These are phyloP conservation scores for Andrena cerasifolii DNA, from an alignment of 1,140 invertebrate genomes.

Conservation along the genomic window DNA sequence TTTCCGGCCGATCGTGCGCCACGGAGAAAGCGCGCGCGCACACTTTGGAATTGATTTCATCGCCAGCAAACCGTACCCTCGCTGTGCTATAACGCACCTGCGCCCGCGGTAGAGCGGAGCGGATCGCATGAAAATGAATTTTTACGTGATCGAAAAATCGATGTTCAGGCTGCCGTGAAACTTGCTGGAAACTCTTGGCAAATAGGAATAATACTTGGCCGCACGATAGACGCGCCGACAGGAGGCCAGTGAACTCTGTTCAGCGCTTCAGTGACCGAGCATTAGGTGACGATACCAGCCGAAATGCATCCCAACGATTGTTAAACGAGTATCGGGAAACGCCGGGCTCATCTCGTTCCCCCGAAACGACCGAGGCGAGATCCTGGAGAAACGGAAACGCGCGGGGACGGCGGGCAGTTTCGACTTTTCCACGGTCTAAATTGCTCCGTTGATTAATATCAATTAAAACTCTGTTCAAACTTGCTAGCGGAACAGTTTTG, in stretches of 20 bases:
- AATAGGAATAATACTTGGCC: constrained; percentile 41
- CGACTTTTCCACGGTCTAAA: not conserved
- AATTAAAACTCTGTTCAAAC: not conserved
- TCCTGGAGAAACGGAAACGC: too few relatives aligned
- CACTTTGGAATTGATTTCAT: constrained; percentile 63
- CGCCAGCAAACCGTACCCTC: constrained; percentile 38
- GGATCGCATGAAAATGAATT: constrained; percentile 28
- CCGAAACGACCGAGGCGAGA: not conserved
- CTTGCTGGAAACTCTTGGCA: constrained; percentile 35
- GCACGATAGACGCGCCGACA: constrained; percentile 29
- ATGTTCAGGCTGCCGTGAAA: constrained; percentile 38
- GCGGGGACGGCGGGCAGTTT: too few relatives aligned
- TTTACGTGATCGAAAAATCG: constrained; percentile 53
- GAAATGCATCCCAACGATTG: too few relatives aligned
- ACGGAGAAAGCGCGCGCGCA: constrained; percentile 51
- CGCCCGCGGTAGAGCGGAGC: constrained; percentile 9
- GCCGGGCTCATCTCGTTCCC: too few relatives aligned
- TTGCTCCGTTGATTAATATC: not conserved
- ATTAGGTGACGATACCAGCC: not conserved
- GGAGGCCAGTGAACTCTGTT: constrained; percentile 33
- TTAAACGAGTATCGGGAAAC: too few relatives aligned
- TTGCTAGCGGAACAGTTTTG: not conserved
- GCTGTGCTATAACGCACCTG: constrained; percentile 28
- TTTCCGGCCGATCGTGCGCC: constrained; percentile 55
- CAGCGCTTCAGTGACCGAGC: constrained; percentile 5